Evolutionary conservation across 2,888 invertebrate genomes (phyloP), one percentile per base, ranked within the genome.

Genomic region (Eurytoma californica): DNA sequence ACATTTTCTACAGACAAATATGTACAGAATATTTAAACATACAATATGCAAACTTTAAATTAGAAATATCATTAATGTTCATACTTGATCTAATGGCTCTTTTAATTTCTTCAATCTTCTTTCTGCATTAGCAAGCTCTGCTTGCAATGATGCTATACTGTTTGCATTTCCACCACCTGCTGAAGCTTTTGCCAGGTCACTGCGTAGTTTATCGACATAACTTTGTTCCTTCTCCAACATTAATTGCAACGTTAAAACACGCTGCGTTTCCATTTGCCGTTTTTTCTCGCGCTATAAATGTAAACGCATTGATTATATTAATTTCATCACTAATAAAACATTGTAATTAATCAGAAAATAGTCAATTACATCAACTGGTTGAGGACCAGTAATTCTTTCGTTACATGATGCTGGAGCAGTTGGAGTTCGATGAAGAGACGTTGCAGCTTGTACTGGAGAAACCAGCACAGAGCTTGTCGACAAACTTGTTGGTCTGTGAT

Each of bases 191-290:
- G 92, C 92, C 82, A 93, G 92, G 91, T 94, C 92, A 91, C 94
- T 94, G 81, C 95, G 93, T 80, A 97, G 91, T 85, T 94, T 93
- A 85, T 96, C 95, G 84, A 96, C 93, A 90, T 96, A 95, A 85
- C 95, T 93, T 90, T 95, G 95, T 87, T 97, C 97, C 86, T 96
- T 94, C 86, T 97, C 97, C 83, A 97, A 92, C 98, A 98, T 98
- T 87, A 97, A 92, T 84, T 95, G 94, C 83, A 97, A 93, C 20
- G 97, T 97, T 89, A 95, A 94, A 77, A 95, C 95, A 86, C 96
- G 95, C 84, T 96, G 95, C 77, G 94, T 93, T 88, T 96, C 96
- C 89, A 97, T 92, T 91, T 97, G 96, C 58, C 95, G 93, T 86
- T 95, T 95, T 88, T 96, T 96, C 87, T 96, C 96, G 85, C 94